Base-by-base conservation (phyloP, 2,888 invertebrate genomes). In the Amblyjoppa proteus region DNA sequence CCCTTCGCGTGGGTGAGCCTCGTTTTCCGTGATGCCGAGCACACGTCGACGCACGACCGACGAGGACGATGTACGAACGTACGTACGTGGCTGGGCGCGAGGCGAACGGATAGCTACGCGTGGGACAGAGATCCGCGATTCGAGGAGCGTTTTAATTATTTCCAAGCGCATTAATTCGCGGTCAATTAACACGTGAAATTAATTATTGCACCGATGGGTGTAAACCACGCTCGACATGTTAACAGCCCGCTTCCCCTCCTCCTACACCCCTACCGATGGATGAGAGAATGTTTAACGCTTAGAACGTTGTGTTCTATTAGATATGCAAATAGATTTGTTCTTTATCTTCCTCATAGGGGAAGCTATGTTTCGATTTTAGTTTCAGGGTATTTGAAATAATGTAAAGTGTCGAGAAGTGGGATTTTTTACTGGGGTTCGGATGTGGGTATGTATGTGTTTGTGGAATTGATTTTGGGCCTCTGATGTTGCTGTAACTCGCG, bases 1-100 rank as follows among this genome's bases (percentile, higher is more conserved):
- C 81, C 75, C 74, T 58, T 81, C 53, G 87, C 83, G 86, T 87
- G 87, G 87, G 80, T 73, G 81, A 83, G 68, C 71, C 83, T 83
- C 81, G 73, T 86, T 85, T 86, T 83, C 53, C 61, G 77, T 74
- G 75, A 51, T 76, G 64, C 61, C 74, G 81, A 51, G 53, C 75
- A 75, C 75, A 75, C 75, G 68, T 68, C 69, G 68, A 68, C 77
- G 77, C 68, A 68, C 69, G 58, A 77, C 41, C 20, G 74, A 28
- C 70, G 28, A 16, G 74, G 78, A 69, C 49, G 28, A 51, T 38
- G 58, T 11, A 13, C 13, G 61, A 11, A 13, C 7, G 3, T 7
- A 34, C 56, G 68, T 13, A 38, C 64, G 25, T 3, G 3, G 5
- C 20, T 56, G 38, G 56, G 28, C 53, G 73, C 20, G 69, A 69